These are phyloP conservation scores for Brachystomella parvula DNA, from an alignment of 1,140 invertebrate species.

Conservation along the genomic window DNA sequence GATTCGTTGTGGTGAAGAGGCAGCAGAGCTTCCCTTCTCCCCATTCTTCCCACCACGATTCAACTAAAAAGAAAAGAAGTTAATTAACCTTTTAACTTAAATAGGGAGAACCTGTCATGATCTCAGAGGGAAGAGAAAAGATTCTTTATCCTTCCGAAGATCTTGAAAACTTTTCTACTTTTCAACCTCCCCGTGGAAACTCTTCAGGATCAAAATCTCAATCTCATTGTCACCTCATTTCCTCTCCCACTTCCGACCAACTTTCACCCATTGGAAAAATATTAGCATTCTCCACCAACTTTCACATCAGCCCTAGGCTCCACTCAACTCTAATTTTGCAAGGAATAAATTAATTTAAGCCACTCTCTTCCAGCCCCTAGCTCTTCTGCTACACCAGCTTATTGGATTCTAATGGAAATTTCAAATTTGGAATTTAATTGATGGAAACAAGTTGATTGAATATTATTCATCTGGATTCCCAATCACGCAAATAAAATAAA, in stretches of 20 bases:
- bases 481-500: background rate
- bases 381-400: too few species aligned
- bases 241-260: background rate
- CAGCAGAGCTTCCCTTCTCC: too few species aligned
- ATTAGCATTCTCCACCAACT: slow-evolving; percentile 13
- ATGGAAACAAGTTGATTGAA: background rate
- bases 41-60: too few species aligned
- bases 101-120: too few species aligned
- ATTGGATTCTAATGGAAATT: background rate
- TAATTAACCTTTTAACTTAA: too few species aligned
- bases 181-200: too few species aligned
- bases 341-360: background rate
- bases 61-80: too few species aligned
- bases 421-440: background rate
- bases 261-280: slow-evolving; percentile 8
- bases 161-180: too few species aligned
- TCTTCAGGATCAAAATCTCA: slow-evolving; percentile 12
- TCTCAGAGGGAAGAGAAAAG: too few species aligned
- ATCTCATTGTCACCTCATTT: slow-evolving; percentile 10
- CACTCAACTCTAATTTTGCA: slow-evolving; percentile 6
- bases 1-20: too few species aligned
- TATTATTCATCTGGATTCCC: background rate
- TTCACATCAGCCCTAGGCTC: too few species aligned
- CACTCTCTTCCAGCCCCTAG: background rate
- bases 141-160: too few species aligned